Percentiles rank a stretch among this genome's conserved stretches.
Evolutionary conservation across 2,113 vertebrate genomes (phyloP).

Genomic region (Platysteira castanea): DNA sequence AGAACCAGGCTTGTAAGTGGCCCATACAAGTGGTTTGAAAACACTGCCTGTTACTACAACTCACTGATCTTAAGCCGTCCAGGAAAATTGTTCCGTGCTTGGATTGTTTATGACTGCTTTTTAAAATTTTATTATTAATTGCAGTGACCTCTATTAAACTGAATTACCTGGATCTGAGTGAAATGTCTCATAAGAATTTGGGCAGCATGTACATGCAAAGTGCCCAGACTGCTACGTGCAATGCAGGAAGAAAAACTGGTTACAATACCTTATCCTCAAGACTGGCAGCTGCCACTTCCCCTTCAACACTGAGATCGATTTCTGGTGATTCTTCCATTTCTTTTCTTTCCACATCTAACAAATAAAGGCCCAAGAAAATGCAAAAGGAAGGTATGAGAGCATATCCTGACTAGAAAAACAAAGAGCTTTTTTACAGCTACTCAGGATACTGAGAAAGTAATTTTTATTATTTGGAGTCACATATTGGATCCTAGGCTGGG

Average conservation of each 20-base stretch:
- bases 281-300: constrained; percentile 12
- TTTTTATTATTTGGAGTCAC: not conserved
- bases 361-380: constrained; percentile 21
- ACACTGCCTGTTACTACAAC: not conserved
- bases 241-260: not conserved
- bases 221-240: not conserved
- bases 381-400: constrained; percentile 13
- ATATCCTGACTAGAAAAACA: not conserved
- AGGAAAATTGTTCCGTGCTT: not conserved
- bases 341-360: constrained; percentile 55
- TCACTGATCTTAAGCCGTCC: not conserved
- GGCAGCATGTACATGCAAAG: not conserved
- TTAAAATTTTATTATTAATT: not conserved
- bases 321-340: constrained; percentile 57
- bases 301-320: constrained; percentile 3
- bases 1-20: not conserved
- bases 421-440: not conserved
- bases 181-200: not conserved
- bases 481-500: not conserved
- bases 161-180: not conserved
- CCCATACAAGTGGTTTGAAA: not conserved
- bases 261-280: constrained; percentile 71
- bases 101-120: not conserved
- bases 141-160: not conserved
- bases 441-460: not conserved